A percentile compares a stretch with the other conserved stretches of the same genome.
Conservation (phyloP, 2,888 invertebrate genomes). For the Torymus texanus region DNA sequence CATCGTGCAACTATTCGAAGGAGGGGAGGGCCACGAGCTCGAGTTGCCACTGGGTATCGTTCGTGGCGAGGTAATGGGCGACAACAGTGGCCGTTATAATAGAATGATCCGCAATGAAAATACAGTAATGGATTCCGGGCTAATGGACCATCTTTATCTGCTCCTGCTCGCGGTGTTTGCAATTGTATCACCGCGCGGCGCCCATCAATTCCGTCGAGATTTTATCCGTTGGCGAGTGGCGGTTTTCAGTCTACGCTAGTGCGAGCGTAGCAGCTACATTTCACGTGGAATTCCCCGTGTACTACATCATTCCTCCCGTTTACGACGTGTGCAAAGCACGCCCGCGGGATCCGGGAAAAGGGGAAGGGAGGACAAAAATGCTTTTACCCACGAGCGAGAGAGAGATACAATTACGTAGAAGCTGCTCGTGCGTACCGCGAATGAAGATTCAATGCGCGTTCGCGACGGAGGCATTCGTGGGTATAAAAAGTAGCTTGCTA, state of each 20-base stretch:
- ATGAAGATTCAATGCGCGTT: neutral
- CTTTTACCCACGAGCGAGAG: neutral
- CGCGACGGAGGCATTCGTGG: too few relatives aligned
- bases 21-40: too few relatives aligned
- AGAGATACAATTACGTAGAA: neutral
- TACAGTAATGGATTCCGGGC: slow-evolving; percentile 9
- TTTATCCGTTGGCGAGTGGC: neutral
- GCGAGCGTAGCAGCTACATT: neutral
- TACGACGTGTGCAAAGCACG: slow-evolving; percentile 19
- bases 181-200: neutral
- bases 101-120: slow-evolving; percentile 35
- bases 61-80: too few relatives aligned
- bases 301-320: slow-evolving; percentile 6
- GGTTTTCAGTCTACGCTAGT: neutral
- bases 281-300: too few relatives aligned
- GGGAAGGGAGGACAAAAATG: neutral
- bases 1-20: neutral
- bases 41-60: neutral
- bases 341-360: neutral
- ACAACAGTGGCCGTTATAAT: slow-evolving; percentile 3
- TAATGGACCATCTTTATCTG: slow-evolving; percentile 34
- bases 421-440: neutral
- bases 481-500: too few relatives aligned
- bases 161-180: too few relatives aligned
- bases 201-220: slow-evolving; percentile 5